Evolutionary conservation across 2,888 invertebrate species (phyloP), one percentile per base, ranked within the genome.

Genomic region (Neoitamus cyanurus): DNA sequence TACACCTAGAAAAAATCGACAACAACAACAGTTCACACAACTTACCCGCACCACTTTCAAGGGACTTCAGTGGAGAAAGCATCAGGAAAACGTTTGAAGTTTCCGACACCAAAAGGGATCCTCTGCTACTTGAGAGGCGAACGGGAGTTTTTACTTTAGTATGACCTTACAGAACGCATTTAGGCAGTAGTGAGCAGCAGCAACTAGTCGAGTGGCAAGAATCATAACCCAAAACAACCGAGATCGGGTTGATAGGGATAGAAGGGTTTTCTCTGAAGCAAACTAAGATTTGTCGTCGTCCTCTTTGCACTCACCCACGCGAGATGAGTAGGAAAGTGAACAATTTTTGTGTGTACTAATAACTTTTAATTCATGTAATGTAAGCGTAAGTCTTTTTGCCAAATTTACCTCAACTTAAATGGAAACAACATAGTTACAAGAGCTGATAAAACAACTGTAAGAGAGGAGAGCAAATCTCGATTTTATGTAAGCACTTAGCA

Each of bases 381-480:
- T 72, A 36, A 73, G 46, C 25, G 30, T 70, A 83, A 69, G 58
- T 88, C 88, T 89, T 89, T 89, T 90, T 90, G 90, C 90, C 90
- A 90, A 90, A 90, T 90, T 90, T 90, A 90, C 90, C 90, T 90
- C 90, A 90, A 89, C 85, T 88, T 87, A 84, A 84, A 86, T 58
- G 58, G 25, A 58, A 58, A 58, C 58, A 58, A 58, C 58, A 58
- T 58, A 58, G 58, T 20, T 58, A 58, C 20, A 58, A 58, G 58
- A 25, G 58, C 58, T 58, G 58, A 58, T 58, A 58, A 58, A 58
- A 58, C 58, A 25, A 58, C 58, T n/a, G 20, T 48, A 48, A 48
- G 20, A 48, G 2, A 9, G 20, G 9, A 7, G 48, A 58, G 58
- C 20, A 25, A 20, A 58, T 58, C 58, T 58, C 58, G 25, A 58